phyloP scores from a whole-genome alignment of 2,797 vertebrate genomes.

The Vespertilio murinus region DNA sequence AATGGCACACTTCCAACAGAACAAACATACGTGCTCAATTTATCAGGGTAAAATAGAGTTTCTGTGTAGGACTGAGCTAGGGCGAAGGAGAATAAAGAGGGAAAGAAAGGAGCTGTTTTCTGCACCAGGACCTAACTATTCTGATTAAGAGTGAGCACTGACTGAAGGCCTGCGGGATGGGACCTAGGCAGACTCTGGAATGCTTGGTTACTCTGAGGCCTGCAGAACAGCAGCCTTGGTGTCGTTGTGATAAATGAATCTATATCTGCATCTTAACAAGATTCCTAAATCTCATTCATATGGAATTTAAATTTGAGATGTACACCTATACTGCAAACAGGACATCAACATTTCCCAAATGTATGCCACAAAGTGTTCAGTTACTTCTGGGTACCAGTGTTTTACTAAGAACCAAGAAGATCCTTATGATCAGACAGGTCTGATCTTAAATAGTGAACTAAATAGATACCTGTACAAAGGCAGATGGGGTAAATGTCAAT shows the following conservation, averaged over 20 bases:
- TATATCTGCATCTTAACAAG: conserved; percentile 9
- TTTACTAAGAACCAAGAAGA: not conserved
- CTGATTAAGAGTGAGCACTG: not conserved
- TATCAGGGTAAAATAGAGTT: not conserved
- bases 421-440: not conserved
- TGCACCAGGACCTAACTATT: not conserved
- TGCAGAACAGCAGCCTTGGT: not conserved
- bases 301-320: not conserved
- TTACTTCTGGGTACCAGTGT: not conserved
- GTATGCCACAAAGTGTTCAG: not conserved
- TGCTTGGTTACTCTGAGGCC: not conserved
- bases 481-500: not conserved
- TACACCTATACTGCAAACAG: not conserved
- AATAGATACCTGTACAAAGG: not conserved
- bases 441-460: not conserved
- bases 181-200: not conserved
- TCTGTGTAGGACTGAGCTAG: not conserved
- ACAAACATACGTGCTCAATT: not conserved
- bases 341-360: not conserved
- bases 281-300: not conserved
- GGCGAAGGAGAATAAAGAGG: not conserved
- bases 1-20: not conserved
- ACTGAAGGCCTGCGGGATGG: not conserved
- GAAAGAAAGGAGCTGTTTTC: not conserved
- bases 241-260: not conserved